These are phyloP conservation scores for Nixonia krombeini DNA, from an alignment of 1,140 invertebrate species.

Conservation along the genomic window DNA sequence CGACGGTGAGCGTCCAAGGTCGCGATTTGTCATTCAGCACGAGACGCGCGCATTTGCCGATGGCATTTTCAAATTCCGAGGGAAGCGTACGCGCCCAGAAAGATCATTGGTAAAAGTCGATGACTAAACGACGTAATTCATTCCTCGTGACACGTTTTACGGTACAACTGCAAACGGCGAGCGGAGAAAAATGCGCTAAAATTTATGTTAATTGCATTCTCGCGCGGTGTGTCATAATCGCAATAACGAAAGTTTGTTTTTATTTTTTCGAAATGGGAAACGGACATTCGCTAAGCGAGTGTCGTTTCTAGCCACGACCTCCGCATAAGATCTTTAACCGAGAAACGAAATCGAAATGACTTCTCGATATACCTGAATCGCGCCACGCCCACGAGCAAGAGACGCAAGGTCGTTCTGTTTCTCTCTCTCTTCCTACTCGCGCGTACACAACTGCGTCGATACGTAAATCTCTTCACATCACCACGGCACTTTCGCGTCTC, in stretches of 20 bases:
- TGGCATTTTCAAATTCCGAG: slow-evolving; percentile 24
- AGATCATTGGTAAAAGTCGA: too few species aligned
- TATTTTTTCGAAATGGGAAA: slow-evolving; percentile 3
- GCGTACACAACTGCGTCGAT: slow-evolving; percentile 17
- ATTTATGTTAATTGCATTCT: too few species aligned
- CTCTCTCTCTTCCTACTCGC: slow-evolving; percentile 38
- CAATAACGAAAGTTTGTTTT: slow-evolving; percentile 15
- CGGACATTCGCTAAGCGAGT: background rate
- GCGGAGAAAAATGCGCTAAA: too few species aligned
- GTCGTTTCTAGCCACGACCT: slow-evolving; percentile 23
- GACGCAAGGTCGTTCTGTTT: slow-evolving; percentile 60
- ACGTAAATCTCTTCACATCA: slow-evolving; percentile 28
- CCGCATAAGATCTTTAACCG: slow-evolving; percentile 9
- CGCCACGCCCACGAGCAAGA: slow-evolving; percentile 46
- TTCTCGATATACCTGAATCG: slow-evolving; percentile 40
- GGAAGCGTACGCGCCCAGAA: slow-evolving; percentile 6
- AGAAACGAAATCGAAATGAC: slow-evolving; percentile 63
- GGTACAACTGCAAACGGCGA: too few species aligned
- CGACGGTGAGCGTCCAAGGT: slow-evolving; percentile 31
- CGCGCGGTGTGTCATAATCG: too few species aligned
- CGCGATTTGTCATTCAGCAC: slow-evolving; percentile 21
- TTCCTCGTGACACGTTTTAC: too few species aligned
- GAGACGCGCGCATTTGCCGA: background rate
- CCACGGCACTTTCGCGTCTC: slow-evolving; percentile 31
- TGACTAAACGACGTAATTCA: too few species aligned